Percentiles rank a stretch among this genome's conserved stretches.
Evolutionary conservation across 2,797 vertebrate species (phyloP).

Genomic region (Vultur gryphus): DNA sequence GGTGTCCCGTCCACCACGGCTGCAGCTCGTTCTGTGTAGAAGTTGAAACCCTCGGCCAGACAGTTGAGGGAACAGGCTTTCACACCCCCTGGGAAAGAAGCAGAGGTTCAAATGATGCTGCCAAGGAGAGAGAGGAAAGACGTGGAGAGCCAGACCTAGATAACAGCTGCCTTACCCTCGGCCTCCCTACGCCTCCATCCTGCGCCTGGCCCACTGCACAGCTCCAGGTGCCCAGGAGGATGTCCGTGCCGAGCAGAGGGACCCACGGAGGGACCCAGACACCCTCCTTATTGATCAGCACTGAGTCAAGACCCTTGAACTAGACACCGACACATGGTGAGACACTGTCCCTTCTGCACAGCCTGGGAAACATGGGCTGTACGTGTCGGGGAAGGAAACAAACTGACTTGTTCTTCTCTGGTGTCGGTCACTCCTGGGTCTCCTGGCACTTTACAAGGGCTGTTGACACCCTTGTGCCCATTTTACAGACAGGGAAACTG

Average conservation of each 20-base stretch:
- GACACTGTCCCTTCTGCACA: neutral
- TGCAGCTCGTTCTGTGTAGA: conserved; percentile 94
- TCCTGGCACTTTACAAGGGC: neutral
- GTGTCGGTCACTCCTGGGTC: neutral
- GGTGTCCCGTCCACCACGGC: conserved; percentile 93
- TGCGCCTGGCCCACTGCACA: neutral
- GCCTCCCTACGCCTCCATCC: neutral
- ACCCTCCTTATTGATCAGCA: neutral
- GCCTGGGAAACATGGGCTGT: neutral
- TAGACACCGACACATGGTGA: fast-evolving
- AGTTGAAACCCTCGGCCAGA: conserved; percentile 95
- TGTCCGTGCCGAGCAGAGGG: neutral
- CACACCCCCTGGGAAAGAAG: conserved; percentile 83
- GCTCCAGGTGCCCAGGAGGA: neutral
- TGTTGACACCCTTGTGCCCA: neutral
- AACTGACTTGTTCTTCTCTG: neutral
- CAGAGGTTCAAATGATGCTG: neutral
- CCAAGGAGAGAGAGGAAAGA: neutral
- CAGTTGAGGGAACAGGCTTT: conserved; percentile 96
- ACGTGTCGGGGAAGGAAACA: fast-evolving
- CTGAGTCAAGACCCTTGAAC: neutral
- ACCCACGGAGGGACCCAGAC: neutral
- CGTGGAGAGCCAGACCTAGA: neutral
- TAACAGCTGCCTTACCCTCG: fast-evolving
- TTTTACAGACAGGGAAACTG: neutral